phyloP scores from a whole-genome alignment of 2,113 vertebrate species.

The Choloepus hoffmanni region DNA sequence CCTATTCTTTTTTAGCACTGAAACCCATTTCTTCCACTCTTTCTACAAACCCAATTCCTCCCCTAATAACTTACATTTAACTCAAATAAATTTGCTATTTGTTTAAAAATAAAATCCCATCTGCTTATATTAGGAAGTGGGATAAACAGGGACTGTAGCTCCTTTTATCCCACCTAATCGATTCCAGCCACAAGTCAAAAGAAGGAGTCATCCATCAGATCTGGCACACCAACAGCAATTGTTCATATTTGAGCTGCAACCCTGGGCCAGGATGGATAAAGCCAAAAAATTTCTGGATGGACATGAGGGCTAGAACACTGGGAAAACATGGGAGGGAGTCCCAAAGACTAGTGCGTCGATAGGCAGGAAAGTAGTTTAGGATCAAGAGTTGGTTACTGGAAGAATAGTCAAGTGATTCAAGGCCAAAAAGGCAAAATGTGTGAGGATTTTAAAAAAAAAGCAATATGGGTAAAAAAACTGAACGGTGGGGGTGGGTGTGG shows the following conservation, averaged over 20 bases:
- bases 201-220: background rate
- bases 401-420: background rate
- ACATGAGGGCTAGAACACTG: too few species aligned
- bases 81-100: background rate
- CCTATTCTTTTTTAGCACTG: background rate
- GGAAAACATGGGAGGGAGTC: rapidly evolving
- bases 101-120: background rate
- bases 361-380: background rate
- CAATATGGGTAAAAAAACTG: background rate
- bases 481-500: background rate
- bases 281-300: background rate
- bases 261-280: background rate
- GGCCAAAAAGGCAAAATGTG: background rate
- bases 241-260: background rate
- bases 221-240: background rate
- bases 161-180: background rate
- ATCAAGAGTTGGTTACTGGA: background rate
- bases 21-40: background rate
- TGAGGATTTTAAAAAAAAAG: background rate
- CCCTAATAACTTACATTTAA: slow-evolving; percentile 12
- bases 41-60: background rate
- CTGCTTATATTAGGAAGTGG: background rate
- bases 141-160: background rate
- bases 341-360: too few species aligned
- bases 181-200: background rate